phyloP scores from a whole-genome alignment of 2,113 vertebrate species.

The Dicaeum eximium region DNA sequence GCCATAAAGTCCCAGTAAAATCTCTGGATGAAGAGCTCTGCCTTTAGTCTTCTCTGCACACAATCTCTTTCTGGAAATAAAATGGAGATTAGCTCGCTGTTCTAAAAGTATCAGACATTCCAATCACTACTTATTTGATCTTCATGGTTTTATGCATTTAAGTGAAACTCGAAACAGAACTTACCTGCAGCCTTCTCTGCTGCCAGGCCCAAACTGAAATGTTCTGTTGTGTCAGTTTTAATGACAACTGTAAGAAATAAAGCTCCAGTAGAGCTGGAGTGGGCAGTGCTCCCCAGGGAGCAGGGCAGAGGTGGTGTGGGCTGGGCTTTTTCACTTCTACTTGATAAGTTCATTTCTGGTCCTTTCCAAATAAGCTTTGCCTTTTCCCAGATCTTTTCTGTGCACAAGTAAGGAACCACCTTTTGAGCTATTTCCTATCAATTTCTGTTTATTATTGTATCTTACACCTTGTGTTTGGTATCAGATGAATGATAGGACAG shows the following conservation, averaged over 20 bases:
- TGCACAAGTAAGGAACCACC: background rate
- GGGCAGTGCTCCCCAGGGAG: background rate
- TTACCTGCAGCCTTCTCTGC: background rate
- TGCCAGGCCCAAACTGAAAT: background rate
- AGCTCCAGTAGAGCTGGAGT: background rate
- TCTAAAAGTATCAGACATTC: background rate
- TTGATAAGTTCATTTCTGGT: background rate
- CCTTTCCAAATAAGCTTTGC: background rate
- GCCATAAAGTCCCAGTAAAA: background rate
- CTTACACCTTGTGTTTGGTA: background rate
- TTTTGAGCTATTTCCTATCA: background rate
- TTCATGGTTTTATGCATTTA: background rate
- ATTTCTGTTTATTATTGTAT: accelerated
- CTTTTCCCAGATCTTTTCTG: background rate
- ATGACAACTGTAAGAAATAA: background rate
- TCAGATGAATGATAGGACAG: background rate
- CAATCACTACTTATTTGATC: background rate
- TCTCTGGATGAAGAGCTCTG: background rate
- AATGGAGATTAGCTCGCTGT: background rate
- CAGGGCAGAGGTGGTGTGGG: background rate
- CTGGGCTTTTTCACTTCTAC: background rate
- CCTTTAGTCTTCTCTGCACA: background rate
- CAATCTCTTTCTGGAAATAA: background rate
- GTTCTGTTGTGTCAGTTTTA: background rate
- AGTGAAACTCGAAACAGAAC: background rate